Evolutionary conservation across 2,888 invertebrate genomes (phyloP), one percentile per base, ranked within the genome.

Genomic region (Trissolcus brochymenae): DNA sequence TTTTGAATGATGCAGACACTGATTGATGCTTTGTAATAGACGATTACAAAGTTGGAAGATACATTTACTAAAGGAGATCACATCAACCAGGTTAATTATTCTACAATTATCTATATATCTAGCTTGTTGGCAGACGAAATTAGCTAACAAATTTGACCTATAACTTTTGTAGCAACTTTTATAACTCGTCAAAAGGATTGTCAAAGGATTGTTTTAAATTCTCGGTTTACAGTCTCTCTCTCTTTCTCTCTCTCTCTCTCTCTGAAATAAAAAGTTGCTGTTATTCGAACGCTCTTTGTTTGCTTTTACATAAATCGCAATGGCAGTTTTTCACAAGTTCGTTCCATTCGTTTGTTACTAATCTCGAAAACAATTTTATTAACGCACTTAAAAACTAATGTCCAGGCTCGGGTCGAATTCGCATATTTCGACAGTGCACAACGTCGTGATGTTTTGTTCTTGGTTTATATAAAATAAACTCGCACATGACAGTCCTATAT

Each of bases 401-500:
- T 35, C 35, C 35, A 35, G 35, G 35, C 35, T 35, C 35, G 35
- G 35, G 7, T 11, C 35, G 35, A 35, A 9, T 35, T 35, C 11
- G 35, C 35, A 35, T 35, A 11, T 51, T 51, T 55, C 16, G 16
- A 57, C 11, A 57, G 55, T n/a, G 51, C 62, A 55, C 41, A 66
- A 65, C 49, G 65, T 66, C 41, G 54, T 49, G 19, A 21, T 61
- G 9, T 9, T 68, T 70, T 11, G 17, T 14, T 53, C 53, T 59
- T 13, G 13, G 54, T 6, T 54, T 62, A 43, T 7, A 40, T 6
- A 17, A n/a, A 16, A 64, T 49, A 19, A 46, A 68, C 19, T 46
- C 64, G 68, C 75, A 68, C 61, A n/a, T 74, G 11, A 59, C 57
- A 53, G 66, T 75, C 14, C 16, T 64, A 64, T 64, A 64, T 68